Percentiles rank a stretch among this genome's conserved stretches.
Conservation (phyloP, 1,140 invertebrate species). For the Drosophila lini region DNA sequence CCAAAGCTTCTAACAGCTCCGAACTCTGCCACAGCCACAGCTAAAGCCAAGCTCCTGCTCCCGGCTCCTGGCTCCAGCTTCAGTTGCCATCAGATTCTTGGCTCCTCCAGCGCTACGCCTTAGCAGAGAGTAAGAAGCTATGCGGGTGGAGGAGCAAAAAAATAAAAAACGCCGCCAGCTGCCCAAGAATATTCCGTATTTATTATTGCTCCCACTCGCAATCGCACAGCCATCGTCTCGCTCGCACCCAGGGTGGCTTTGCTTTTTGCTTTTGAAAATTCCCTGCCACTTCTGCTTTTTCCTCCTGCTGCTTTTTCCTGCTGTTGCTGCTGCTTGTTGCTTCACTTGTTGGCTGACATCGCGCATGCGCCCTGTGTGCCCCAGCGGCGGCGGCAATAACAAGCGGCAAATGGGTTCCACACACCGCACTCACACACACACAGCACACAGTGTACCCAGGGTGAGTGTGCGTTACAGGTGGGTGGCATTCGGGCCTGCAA, state of each 20-base stretch:
- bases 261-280: conserved; percentile 15
- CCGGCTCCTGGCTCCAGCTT: conserved; percentile 15
- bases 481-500: conserved; percentile 46
- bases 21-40: conserved; percentile 17
- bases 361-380: conserved; percentile 57
- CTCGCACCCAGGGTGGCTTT: conserved; percentile 3
- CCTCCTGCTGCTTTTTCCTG: conserved; percentile 23
- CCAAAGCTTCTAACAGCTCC: conserved; percentile 53
- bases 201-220: conserved; percentile 52
- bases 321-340: conserved; percentile 69
- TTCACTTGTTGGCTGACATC: conserved; percentile 71
- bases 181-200: conserved; percentile 58
- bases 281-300: conserved; percentile 24
- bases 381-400: conserved; percentile 52
- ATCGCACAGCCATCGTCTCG: conserved; percentile 15
- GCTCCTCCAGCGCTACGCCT: conserved; percentile 3
- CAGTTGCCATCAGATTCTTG: conserved; percentile 8
- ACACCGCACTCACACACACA: conserved; percentile 19
- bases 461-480: conserved; percentile 66
- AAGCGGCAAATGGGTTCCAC: conserved; percentile 61
- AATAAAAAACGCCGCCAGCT: conserved; percentile 59
- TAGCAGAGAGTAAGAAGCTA: conserved; percentile 8
- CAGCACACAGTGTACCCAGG: background rate
- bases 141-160: conserved; percentile 10
- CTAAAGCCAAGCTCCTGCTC: conserved; percentile 17